Conservation (phyloP, 92 coral and sea anemone genomes). For the Porites evermanni region DNA sequence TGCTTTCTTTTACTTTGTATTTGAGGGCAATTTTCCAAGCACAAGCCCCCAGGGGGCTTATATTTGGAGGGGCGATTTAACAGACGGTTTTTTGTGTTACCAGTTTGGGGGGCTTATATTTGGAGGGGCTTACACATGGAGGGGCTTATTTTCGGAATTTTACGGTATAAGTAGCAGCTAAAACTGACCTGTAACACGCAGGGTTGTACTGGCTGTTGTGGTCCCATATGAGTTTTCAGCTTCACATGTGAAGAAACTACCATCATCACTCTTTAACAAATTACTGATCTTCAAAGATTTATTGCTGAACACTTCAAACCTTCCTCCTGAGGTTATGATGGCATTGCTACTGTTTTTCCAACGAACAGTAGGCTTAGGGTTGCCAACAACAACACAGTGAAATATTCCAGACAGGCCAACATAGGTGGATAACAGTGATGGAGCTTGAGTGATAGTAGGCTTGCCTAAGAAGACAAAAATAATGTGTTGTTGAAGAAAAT, state of each 20-base stretch:
- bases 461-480: slow-evolving; percentile 40
- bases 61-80: no score
- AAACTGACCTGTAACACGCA: slow-evolving; percentile 82
- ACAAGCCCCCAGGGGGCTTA: no score
- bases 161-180: neutral
- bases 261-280: slow-evolving; percentile 72
- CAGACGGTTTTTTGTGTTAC: no score
- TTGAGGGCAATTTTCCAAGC: no score
- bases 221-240: slow-evolving; percentile 73
- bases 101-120: no score
- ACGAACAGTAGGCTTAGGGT: slow-evolving; percentile 44
- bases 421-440: slow-evolving; percentile 61
- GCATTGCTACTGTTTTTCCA: slow-evolving; percentile 59
- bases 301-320: slow-evolving; percentile 66
- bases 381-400: slow-evolving; percentile 69
- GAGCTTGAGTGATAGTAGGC: slow-evolving; percentile 67
- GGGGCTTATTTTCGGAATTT: no score
- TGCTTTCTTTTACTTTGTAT: no score
- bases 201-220: slow-evolving; percentile 70
- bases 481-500: no score
- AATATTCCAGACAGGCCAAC: slow-evolving; percentile 75
- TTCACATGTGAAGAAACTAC: slow-evolving; percentile 69
- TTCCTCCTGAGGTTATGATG: slow-evolving; percentile 51
- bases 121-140: no score
- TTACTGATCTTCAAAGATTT: slow-evolving; percentile 64